phyloP scores from a whole-genome alignment of 37 sponge, comb jelly and placozoan species.

The Geodia barretti region DNA sequence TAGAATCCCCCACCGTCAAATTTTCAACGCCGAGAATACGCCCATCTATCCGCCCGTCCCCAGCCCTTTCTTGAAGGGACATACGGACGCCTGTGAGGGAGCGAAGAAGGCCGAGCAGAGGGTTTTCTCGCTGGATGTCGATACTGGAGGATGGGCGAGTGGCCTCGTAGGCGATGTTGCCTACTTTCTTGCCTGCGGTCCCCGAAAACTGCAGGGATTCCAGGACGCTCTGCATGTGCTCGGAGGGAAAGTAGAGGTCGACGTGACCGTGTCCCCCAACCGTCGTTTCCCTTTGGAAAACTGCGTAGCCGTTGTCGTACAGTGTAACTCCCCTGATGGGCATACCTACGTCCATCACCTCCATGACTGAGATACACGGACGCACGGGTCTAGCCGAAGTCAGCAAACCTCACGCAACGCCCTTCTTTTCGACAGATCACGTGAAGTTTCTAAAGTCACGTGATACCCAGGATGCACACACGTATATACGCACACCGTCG shows the following conservation, averaged over 20 bases:
- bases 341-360: no score
- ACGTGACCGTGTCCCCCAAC: conserved; percentile 78
- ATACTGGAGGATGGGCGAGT: conserved; percentile 74
- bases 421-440: no score
- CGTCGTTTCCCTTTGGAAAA: conserved; percentile 70
- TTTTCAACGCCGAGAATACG: conserved; percentile 75
- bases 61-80: background rate
- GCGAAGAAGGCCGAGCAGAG: conserved; percentile 52
- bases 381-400: no score
- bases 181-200: conserved; percentile 60
- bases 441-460: no score
- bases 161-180: conserved; percentile 91
- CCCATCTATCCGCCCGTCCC: conserved; percentile 38
- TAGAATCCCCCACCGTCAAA: background rate
- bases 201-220: conserved; percentile 79
- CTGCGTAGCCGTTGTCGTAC: conserved; percentile 91
- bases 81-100: conserved; percentile 46
- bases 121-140: conserved; percentile 25
- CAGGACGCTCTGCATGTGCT: conserved; percentile 77
- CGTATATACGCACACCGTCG: no score
- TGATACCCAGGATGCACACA: no score
- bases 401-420: no score
- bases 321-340: conserved; percentile 73
- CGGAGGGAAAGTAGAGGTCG: conserved; percentile 80
- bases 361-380: no score